These are phyloP conservation scores for Cephus nigrinus DNA, from an alignment of 2,888 invertebrate genomes.

Conservation along the genomic window DNA sequence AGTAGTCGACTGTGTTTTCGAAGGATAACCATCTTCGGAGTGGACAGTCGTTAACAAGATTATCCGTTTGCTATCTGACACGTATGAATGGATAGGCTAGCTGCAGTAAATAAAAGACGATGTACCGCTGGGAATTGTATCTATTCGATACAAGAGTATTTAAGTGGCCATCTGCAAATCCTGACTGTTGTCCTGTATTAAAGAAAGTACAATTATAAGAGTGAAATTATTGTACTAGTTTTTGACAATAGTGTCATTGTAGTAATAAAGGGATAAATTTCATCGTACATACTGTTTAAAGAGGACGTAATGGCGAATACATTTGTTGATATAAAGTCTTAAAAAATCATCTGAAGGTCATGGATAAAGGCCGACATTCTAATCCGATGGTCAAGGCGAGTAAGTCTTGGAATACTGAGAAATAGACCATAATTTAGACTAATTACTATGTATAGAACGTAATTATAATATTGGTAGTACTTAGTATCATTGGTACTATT, in stretches of 20 bases:
- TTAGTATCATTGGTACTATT: neutral
- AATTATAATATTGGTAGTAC: neutral
- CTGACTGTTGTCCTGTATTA: neutral
- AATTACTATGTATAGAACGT: neutral
- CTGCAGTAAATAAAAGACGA: conserved; percentile 28
- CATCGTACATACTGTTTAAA: neutral
- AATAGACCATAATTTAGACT: neutral
- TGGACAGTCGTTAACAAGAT: conserved; percentile 39
- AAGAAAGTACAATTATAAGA: neutral
- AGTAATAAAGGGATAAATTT: neutral
- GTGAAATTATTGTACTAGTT: neutral
- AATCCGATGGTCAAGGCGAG: neutral
- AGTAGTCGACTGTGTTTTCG: neutral
- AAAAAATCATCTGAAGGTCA: neutral
- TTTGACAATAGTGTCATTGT: neutral
- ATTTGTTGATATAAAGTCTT: neutral
- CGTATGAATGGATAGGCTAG: conserved; percentile 31
- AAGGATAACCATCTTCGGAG: neutral
- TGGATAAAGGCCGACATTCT: neutral
- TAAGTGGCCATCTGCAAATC: neutral
- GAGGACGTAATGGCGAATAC: neutral
- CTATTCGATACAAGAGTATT: neutral
- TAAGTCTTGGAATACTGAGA: neutral
- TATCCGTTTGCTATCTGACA: conserved; percentile 46
- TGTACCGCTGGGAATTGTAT: neutral